Evolutionary conservation across 1,140 invertebrate species (phyloP), one percentile per base, ranked within the genome.

Genomic region (Andricus grossulariae): DNA sequence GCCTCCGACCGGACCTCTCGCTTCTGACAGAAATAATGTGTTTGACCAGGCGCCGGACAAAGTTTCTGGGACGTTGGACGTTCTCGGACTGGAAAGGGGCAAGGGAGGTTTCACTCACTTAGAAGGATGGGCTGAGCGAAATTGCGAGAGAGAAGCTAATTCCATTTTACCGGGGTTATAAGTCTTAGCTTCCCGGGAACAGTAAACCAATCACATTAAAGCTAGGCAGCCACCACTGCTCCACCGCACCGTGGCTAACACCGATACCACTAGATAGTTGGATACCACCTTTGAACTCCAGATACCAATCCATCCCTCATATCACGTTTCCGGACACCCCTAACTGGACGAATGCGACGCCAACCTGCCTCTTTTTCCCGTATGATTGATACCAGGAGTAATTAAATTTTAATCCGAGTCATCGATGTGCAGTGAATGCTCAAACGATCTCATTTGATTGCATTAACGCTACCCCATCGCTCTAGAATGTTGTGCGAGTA

Each of bases 191-290:
- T 76, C 80, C 73, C 72, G 66, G 77, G 82, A 81, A 84, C 77
- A 85, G 84, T 88, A 87, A 89, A 88, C 86, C 86, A 89, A 89
- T 89, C 86, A 86, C 86, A 87, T 88, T 89, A 88, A 84, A 86
- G 25, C 25, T 32, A 32, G 82, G 82, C 80, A 71, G 78, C 75
- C 51, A 70, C 79, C 32, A 79, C 81, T 75, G 71, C 82, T 76
- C 77, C 75, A 82, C 25, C 60, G 39, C 60, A n/a, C 39, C 10
- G 60, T 39, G 32, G 60, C 60, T 16, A 66, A 66, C 60, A 45
- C 60, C 25, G 25, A 66, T 66, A 45, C 60, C 16, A 66, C 15
- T 25, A 39, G 39, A 45, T 45, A 11, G 39, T 32, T 66, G 12
- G 8, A 39, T 15, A 32, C 13, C 39, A 39, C 25, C 60, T 39